A percentile compares a stretch with the other conserved stretches of the same genome.
Evolutionary conservation across 2,113 vertebrate genomes (phyloP).

Genomic region (Marmota monax): DNA sequence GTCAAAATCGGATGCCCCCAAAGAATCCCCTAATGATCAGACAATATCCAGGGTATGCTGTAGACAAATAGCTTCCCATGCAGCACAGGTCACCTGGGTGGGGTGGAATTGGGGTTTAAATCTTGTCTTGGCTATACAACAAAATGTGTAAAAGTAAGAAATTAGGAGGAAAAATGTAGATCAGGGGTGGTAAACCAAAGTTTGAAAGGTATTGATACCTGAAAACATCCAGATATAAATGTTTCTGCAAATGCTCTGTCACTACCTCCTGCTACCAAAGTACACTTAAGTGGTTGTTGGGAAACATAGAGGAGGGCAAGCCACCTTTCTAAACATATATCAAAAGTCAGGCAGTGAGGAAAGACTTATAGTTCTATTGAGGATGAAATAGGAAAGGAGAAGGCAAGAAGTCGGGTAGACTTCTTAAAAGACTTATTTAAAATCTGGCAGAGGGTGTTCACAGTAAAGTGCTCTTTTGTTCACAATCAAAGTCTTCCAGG

Average conservation of each 20-base stretch:
- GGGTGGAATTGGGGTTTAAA: neutral
- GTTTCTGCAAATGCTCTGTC: neutral
- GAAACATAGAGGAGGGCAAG: neutral
- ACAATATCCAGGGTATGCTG: neutral
- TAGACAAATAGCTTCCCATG: neutral
- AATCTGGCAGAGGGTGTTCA: neutral
- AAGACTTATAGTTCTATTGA: neutral
- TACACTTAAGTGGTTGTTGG: neutral
- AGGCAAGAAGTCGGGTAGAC: neutral
- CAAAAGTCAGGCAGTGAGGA: neutral
- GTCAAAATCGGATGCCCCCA: neutral
- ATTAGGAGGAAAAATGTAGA: neutral
- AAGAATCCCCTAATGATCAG: neutral
- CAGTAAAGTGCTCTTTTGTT: neutral
- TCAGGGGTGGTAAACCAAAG: neutral
- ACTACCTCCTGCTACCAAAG: neutral
- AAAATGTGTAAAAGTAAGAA: neutral
- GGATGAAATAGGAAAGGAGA: neutral
- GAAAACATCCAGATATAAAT: neutral
- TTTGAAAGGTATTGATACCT: neutral
- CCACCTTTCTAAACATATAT: neutral
- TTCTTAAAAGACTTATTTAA: neutral
- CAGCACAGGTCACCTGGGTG: neutral
- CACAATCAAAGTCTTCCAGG: neutral
- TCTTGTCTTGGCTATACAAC: neutral